Conservation (phyloP, 2,888 invertebrate species). For the Agelastica alni region DNA sequence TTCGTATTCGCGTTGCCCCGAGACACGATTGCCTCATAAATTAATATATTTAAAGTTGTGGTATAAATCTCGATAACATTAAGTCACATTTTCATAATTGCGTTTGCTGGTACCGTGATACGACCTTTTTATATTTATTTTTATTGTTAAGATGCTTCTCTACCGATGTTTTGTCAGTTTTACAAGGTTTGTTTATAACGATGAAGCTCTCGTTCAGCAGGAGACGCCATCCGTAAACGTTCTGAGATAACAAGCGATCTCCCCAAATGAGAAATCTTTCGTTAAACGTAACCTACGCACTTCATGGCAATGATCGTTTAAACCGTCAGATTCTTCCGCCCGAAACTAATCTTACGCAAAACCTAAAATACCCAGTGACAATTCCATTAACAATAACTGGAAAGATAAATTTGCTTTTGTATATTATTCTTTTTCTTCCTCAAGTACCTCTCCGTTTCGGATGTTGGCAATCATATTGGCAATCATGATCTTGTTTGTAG, state of each 20-base stretch:
- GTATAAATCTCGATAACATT: conserved; percentile 57
- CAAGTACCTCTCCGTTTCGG: too few species aligned
- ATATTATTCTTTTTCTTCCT: too few species aligned
- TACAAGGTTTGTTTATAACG: conserved; percentile 36
- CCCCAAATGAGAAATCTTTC: too few species aligned
- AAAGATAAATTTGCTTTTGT: background rate
- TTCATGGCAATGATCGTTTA: conserved; percentile 27
- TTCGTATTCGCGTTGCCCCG: conserved; percentile 43
- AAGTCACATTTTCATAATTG: conserved; percentile 58
- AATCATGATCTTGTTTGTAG: too few species aligned
- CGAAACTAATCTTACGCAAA: conserved; percentile 22
- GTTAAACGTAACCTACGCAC: conserved; percentile 27
- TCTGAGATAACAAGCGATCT: too few species aligned
- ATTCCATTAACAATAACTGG: conserved; percentile 2
- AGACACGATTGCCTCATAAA: conserved; percentile 55
- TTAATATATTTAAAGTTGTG: conserved; percentile 56
- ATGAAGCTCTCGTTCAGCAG: too few species aligned
- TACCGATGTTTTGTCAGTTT: conserved; percentile 47
- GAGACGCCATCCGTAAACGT: too few species aligned
- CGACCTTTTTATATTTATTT: background rate
- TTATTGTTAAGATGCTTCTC: conserved; percentile 2
- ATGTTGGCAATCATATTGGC: too few species aligned
- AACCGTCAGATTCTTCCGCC: conserved; percentile 27
- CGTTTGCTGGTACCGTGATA: conserved; percentile 47
- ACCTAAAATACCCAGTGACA: conserved; percentile 21